Base-by-base conservation (phyloP, 2,797 vertebrate genomes). In the Mormyrus proboscirostris region DNA sequence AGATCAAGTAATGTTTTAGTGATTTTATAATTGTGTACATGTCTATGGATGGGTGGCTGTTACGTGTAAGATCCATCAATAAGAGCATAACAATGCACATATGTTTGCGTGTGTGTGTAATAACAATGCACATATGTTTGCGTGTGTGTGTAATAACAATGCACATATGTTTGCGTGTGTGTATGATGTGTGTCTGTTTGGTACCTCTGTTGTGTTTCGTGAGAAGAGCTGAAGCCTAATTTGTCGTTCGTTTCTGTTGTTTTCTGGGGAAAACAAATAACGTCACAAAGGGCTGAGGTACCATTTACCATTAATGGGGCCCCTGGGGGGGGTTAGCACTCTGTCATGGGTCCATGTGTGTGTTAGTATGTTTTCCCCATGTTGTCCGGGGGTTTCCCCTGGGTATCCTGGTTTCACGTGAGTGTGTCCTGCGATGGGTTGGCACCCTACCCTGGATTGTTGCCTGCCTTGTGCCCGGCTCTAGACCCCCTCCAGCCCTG, bases 31-130 rank as follows among this genome's bases (percentile, higher is more conserved):
- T 91, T 88, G 87, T 19, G 49, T 10, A 29, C 50, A 5, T 57
- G 53, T 57, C 93, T 91, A 0, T 22, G 7, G n/a, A 62, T 57
- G 83, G 91, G 86, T 91, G 90, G 87, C 93, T 33, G 92, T 94
- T 91, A 92, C 91, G 89, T 90, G 89, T 91, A 91, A 89, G 14
- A 92, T 88, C 50, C 82, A 19, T 90, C 14, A 10, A 25, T 69
- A 14, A 69, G 25, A 14, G 10, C 22, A 51, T 86, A 33, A 14
- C 53, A 22, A 55, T 55, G 47, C 83, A 55, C 5, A 2, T 33
- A 9, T 62, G 59, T 82, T 16, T 82, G 16, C 9, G 22, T 10
- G 57, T 59, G 38, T 47, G 33, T 44, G 25, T 41, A n/a, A 51
- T 86, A 33, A 14, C 53, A 22, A 55, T 55, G 47, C 83, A 55